These are phyloP conservation scores for Hypena proboscidalis DNA, from an alignment of 2,888 invertebrate genomes.

Conservation along the genomic window DNA sequence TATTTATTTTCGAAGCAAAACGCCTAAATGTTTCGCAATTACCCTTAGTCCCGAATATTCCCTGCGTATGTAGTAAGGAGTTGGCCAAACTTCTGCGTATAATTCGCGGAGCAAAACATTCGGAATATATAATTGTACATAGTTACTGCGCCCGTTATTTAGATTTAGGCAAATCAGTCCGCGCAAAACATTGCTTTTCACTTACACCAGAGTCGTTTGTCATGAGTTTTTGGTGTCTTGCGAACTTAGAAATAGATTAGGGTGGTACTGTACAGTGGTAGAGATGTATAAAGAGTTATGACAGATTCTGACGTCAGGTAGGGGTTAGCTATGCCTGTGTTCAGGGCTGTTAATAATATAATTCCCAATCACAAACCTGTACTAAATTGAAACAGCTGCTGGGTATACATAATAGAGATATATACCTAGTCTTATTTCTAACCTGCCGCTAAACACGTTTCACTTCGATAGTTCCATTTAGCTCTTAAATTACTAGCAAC, in stretches of 20 bases:
- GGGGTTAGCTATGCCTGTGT: too few relatives aligned
- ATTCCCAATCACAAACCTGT: too few relatives aligned
- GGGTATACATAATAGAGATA: too few relatives aligned
- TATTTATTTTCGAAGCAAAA: not conserved
- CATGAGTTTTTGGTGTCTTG: conserved; percentile 68
- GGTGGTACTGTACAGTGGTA: conserved; percentile 5
- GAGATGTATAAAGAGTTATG: too few relatives aligned
- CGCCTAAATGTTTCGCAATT: not conserved
- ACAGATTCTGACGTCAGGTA: too few relatives aligned
- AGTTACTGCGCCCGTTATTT: conserved; percentile 70
- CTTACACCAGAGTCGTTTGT: conserved; percentile 76
- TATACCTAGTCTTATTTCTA: too few relatives aligned
- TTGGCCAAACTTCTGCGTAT: conserved; percentile 53
- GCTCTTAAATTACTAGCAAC: too few relatives aligned
- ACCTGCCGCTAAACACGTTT: too few relatives aligned
- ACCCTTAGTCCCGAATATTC: conserved; percentile 8
- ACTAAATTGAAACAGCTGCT: too few relatives aligned
- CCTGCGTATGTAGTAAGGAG: conserved; percentile 29
- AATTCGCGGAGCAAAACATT: conserved; percentile 68
- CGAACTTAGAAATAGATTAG: conserved; percentile 38
- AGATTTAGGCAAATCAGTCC: conserved; percentile 80
- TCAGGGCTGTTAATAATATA: too few relatives aligned
- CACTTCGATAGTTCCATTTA: too few relatives aligned
- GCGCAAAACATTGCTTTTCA: conserved; percentile 79
- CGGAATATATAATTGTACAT: conserved; percentile 68